Conservation (phyloP, 2,888 invertebrate genomes). For the Molanna angustata region DNA sequence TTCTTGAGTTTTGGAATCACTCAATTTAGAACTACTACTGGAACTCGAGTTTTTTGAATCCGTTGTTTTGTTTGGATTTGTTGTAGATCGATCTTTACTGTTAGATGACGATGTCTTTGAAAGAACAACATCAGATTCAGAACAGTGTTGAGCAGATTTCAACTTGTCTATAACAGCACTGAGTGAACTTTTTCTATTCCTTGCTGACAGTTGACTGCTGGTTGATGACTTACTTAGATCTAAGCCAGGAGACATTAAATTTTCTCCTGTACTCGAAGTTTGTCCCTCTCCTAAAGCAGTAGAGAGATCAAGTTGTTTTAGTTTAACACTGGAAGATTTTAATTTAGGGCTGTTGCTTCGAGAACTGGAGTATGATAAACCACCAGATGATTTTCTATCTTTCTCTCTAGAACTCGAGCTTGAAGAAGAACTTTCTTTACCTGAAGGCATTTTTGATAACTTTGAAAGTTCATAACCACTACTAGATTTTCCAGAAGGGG, state of each 20-base stretch:
- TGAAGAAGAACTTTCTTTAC: conserved; percentile 49
- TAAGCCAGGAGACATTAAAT: conserved; percentile 53
- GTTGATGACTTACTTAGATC: conserved; percentile 61
- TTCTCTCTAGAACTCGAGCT: conserved; percentile 51
- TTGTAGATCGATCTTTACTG: conserved; percentile 32
- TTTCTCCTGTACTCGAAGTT: conserved; percentile 44
- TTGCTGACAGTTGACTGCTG: conserved; percentile 53
- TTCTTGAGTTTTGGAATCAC: conserved; percentile 67
- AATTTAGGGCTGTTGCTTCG: conserved; percentile 64
- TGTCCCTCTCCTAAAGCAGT: conserved; percentile 47
- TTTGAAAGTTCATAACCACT: conserved; percentile 54
- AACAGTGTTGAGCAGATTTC: conserved; percentile 70
- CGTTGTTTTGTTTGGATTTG: conserved; percentile 45
- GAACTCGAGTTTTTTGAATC: conserved; percentile 50
- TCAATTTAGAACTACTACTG: conserved; percentile 44
- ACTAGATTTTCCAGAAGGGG: conserved; percentile 64
- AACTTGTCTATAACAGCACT: conserved; percentile 86
- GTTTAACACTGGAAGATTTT: conserved; percentile 63
- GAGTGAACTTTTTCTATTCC: conserved; percentile 72
- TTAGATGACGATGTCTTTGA: conserved; percentile 49
- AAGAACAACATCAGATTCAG: conserved; percentile 51
- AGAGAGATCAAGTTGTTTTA: conserved; percentile 65
- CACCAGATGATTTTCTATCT: conserved; percentile 54
- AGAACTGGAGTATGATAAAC: conserved; percentile 52
- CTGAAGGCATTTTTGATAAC: conserved; percentile 47